Conservation (phyloP, 2,113 vertebrate species). For the Amia ocellicauda region DNA sequence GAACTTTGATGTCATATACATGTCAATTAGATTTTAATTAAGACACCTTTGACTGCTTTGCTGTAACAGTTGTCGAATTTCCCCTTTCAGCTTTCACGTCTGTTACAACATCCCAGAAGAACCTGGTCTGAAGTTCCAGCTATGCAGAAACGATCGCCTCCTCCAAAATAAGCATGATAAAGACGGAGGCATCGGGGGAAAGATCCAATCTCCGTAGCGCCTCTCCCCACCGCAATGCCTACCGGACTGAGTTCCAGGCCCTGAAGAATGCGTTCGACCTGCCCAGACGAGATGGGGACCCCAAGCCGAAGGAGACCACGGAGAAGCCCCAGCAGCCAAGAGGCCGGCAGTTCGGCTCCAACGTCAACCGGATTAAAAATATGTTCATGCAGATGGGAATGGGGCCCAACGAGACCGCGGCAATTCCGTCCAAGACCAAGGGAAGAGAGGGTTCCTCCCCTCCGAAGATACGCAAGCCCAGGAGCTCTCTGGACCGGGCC, state of each 20-base stretch:
- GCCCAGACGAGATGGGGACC: constrained; percentile 79
- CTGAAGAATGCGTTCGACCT: constrained; percentile 96
- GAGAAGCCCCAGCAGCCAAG: constrained; percentile 79
- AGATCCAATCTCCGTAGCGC: constrained; percentile 90
- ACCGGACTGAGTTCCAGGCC: constrained; percentile 95
- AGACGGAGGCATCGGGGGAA: constrained; percentile 91
- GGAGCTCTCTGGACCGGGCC: constrained; percentile 82
- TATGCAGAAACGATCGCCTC: constrained; percentile 67
- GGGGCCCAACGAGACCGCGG: constrained; percentile 65
- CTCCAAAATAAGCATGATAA: constrained; percentile 89
- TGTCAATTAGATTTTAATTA: no score
- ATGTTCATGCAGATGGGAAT: constrained; percentile 98
- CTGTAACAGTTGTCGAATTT: background rate
- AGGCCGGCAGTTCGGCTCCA: constrained; percentile 90
- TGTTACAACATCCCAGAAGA: constrained; percentile 5
- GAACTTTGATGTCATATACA: no score
- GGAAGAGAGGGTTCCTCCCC: constrained; percentile 72
- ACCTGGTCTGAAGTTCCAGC: constrained; percentile 47
- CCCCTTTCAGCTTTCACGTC: background rate
- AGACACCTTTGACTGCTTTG: background rate
- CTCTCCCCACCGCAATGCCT: constrained; percentile 96
- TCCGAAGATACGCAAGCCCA: constrained; percentile 79
- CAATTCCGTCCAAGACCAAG: constrained; percentile 57
- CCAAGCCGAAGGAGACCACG: constrained; percentile 74
- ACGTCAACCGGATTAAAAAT: constrained; percentile 98